A percentile compares a stretch with the other conserved stretches of the same genome.
Evolutionary conservation across 2,888 invertebrate genomes (phyloP).

Genomic region (Alloplasta piceator): DNA sequence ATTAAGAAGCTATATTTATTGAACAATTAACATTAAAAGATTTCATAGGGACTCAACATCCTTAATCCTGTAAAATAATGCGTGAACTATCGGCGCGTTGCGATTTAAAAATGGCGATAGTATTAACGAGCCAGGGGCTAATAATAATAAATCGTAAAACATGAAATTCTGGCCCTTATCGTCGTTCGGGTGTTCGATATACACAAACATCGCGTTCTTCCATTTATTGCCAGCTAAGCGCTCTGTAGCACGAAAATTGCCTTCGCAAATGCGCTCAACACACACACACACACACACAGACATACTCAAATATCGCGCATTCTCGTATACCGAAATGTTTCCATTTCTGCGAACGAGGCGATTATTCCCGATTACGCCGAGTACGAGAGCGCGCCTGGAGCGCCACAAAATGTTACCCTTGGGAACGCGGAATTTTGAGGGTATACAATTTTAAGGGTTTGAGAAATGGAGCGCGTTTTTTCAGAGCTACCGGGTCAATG

Average conservation of each 20-base stretch:
- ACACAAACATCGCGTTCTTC: conserved; percentile 18
- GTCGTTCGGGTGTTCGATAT: background rate
- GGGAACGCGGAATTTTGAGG: conserved; percentile 17
- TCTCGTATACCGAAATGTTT: conserved; percentile 33
- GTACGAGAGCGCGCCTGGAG: background rate
- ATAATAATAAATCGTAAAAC: conserved; percentile 15
- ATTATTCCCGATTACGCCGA: conserved; percentile 47
- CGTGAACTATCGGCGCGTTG: background rate
- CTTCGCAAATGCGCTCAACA: conserved; percentile 21
- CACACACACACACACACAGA: background rate
- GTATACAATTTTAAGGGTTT: background rate
- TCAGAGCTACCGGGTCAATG: background rate
- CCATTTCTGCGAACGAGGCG: conserved; percentile 52
- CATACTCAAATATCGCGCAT: conserved; percentile 15
- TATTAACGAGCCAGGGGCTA: conserved; percentile 16
- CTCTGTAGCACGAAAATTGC: conserved; percentile 35
- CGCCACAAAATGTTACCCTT: conserved; percentile 3
- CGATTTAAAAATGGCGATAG: background rate
- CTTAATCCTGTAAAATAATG: background rate
- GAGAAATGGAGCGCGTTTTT: conserved; percentile 8
- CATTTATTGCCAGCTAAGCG: conserved; percentile 31
- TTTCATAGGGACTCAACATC: too few species aligned
- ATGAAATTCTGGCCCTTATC: conserved; percentile 26
- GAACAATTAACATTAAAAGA: too few species aligned
- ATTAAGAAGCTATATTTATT: too few species aligned